Conservation (phyloP, 2,797 vertebrate species). For the Garrulus glandarius region DNA sequence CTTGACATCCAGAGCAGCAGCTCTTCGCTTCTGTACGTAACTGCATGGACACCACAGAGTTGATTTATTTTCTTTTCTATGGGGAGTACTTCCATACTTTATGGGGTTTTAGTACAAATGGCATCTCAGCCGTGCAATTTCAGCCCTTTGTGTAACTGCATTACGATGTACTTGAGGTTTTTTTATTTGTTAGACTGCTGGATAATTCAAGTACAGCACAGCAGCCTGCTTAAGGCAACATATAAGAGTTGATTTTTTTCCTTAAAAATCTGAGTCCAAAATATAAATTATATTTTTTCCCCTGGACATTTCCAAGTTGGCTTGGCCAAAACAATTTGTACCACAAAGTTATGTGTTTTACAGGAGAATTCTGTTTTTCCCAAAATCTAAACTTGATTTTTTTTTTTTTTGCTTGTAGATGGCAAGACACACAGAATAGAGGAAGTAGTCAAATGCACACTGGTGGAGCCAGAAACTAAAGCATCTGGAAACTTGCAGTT, state of each 20-base stretch:
- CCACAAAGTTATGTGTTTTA: neutral
- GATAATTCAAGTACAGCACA: neutral
- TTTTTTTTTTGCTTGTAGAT: conserved; percentile 72
- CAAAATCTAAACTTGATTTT: neutral
- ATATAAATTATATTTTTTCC: neutral
- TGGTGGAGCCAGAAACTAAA: conserved; percentile 50
- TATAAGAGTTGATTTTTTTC: neutral
- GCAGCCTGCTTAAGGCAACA: neutral
- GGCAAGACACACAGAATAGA: conserved; percentile 64
- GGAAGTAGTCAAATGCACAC: conserved; percentile 27
- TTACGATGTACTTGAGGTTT: neutral
- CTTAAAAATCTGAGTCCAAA: neutral
- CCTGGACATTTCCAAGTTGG: neutral
- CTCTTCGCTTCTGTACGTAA: conserved; percentile 88
- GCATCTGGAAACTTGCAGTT: conserved; percentile 82
- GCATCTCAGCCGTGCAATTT: neutral
- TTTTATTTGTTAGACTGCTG: neutral
- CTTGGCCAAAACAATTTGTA: neutral
- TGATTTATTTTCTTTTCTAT: neutral
- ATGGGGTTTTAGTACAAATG: neutral
- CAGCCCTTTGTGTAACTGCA: neutral
- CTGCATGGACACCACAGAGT: neutral
- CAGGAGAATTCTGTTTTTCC: neutral
- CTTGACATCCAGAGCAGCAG: conserved; percentile 77
- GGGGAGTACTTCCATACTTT: neutral